These are phyloP conservation scores for Cyclina sinensis DNA, from an alignment of 1,140 invertebrate genomes.

Conservation along the genomic window DNA sequence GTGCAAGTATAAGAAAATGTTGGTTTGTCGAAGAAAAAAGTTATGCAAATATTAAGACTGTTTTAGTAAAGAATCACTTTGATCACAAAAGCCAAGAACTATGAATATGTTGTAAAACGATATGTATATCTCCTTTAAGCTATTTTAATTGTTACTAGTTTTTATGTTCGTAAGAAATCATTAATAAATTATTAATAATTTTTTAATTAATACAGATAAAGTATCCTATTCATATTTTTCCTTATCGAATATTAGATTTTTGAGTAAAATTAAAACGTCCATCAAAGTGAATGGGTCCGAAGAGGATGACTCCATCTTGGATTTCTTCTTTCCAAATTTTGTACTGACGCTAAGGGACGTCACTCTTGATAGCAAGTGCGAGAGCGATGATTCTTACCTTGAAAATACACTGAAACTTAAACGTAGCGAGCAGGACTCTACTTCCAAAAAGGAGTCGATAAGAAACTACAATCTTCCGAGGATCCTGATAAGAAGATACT, in stretches of 20 bases:
- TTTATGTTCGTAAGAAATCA: too few species aligned
- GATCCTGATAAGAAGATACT: not conserved
- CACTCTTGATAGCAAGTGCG: not conserved
- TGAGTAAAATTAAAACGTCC: not conserved
- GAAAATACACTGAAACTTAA: not conserved
- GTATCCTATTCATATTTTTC: not conserved
- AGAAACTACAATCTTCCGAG: not conserved
- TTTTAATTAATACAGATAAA: too few species aligned
- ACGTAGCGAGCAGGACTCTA: not conserved
- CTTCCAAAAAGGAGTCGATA: not conserved
- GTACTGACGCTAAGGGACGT: not conserved
- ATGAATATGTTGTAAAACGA: too few species aligned
- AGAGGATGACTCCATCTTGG: not conserved
- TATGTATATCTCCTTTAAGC: too few species aligned
- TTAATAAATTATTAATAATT: too few species aligned
- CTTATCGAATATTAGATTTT: not conserved
- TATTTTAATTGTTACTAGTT: too few species aligned
- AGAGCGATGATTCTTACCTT: not conserved
- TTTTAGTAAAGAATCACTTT: too few species aligned
- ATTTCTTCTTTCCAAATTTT: conserved; percentile 12
- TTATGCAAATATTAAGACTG: too few species aligned
- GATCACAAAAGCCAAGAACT: too few species aligned
- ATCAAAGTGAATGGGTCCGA: not conserved
- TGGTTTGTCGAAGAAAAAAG: too few species aligned
- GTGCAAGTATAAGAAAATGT: too few species aligned